Evolutionary conservation across 2,797 vertebrate genomes (phyloP).

Genomic region (Aldrovandia affinis): DNA sequence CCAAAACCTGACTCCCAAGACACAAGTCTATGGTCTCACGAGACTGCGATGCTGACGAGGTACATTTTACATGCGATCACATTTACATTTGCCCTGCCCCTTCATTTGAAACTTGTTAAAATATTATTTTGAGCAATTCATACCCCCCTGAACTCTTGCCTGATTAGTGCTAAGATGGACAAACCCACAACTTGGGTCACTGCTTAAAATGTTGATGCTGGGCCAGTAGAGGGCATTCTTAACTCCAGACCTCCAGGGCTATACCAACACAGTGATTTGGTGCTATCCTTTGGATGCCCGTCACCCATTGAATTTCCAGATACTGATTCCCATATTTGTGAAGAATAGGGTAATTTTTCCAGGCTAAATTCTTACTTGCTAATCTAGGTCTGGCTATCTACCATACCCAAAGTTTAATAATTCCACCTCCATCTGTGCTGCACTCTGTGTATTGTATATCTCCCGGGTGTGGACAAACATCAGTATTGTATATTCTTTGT

Average conservation of each 20-base stretch:
- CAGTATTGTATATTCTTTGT: background rate
- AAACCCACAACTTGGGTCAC: too few relatives aligned
- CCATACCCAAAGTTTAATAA: background rate
- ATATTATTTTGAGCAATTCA: too few relatives aligned
- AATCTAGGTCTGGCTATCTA: background rate
- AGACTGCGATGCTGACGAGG: too few relatives aligned
- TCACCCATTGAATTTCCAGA: background rate
- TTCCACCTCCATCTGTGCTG: background rate
- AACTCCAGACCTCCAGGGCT: background rate
- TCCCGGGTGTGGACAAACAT: background rate
- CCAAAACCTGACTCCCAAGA: too few relatives aligned
- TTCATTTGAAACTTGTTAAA: too few relatives aligned
- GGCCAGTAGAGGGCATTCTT: background rate
- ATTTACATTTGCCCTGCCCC: too few relatives aligned
- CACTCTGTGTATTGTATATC: background rate
- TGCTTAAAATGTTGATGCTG: too few relatives aligned
- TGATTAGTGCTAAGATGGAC: too few relatives aligned
- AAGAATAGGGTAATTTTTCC: background rate
- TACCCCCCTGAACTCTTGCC: too few relatives aligned
- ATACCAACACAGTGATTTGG: background rate
- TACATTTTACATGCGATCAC: too few relatives aligned
- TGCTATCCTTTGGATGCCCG: background rate
- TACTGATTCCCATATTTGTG: background rate
- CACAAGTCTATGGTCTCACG: too few relatives aligned
- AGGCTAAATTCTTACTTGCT: background rate